phyloP scores from a whole-genome alignment of 2,797 vertebrate species.

The Peromyscus attwateri region DNA sequence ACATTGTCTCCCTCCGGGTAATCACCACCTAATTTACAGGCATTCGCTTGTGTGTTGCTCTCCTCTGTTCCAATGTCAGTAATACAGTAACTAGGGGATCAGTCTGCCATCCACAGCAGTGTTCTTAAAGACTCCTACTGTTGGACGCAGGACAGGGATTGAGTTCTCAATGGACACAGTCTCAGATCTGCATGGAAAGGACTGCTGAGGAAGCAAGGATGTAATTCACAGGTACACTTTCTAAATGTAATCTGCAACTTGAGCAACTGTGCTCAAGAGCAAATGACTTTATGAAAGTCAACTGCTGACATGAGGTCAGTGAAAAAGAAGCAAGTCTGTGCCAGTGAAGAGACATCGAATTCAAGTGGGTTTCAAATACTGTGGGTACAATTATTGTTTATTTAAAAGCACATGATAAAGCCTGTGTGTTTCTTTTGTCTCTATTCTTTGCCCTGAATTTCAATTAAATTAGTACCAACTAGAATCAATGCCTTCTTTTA shows the following conservation, averaged over 20 bases:
- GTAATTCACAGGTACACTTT: not conserved
- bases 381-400: not conserved
- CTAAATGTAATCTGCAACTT: not conserved
- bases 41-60: not conserved
- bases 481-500: not conserved
- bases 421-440: not conserved
- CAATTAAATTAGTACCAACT: constrained; percentile 32
- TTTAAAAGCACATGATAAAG: not conserved
- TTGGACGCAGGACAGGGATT: not conserved
- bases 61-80: not conserved
- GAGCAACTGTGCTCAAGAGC: not conserved
- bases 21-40: not conserved
- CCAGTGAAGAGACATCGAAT: not conserved
- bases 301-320: not conserved
- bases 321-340: not conserved
- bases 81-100: not conserved
- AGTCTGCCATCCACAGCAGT: not conserved
- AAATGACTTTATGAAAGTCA: not conserved
- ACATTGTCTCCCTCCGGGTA: not conserved
- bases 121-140: not conserved
- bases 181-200: not conserved
- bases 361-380: not conserved
- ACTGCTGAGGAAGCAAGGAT: not conserved
- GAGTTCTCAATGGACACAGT: not conserved
- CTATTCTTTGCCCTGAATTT: not conserved